These are phyloP conservation scores for Anagyrus pseudococci DNA, from an alignment of 2,888 invertebrate genomes.

Conservation along the genomic window DNA sequence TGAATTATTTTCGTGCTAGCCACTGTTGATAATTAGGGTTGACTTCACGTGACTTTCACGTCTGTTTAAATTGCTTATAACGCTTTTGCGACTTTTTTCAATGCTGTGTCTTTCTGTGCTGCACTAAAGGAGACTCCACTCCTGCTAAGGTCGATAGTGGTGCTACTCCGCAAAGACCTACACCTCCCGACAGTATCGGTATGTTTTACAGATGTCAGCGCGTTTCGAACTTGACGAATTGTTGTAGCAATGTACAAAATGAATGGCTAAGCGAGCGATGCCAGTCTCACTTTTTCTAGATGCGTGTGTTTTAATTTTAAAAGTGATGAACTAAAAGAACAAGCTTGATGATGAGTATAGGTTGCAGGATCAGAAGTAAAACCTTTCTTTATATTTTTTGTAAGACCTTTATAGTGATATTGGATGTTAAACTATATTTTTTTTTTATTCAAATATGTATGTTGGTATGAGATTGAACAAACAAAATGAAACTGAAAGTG, in stretches of 20 bases:
- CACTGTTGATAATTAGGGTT: slow-evolving; percentile 22
- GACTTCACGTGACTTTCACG: slow-evolving; percentile 9
- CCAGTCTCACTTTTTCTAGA: not conserved
- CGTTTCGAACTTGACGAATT: slow-evolving; percentile 17
- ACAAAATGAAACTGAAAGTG: too few relatives aligned
- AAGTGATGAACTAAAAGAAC: not conserved
- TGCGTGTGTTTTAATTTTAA: not conserved
- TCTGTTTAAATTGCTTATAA: slow-evolving; percentile 33
- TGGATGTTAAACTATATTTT: not conserved
- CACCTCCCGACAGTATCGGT: slow-evolving; percentile 60
- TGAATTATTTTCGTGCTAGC: not conserved
- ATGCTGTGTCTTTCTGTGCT: slow-evolving; percentile 50
- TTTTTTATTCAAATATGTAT: slow-evolving; percentile 1
- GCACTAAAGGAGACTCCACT: slow-evolving; percentile 55
- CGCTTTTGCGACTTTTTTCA: slow-evolving; percentile 39
- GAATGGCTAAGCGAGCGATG: slow-evolving; percentile 43
- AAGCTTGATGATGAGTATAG: not conserved
- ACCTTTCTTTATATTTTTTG: not conserved
- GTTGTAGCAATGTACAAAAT: slow-evolving; percentile 15
- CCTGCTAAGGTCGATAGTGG: slow-evolving; percentile 50
- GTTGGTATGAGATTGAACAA: not conserved
- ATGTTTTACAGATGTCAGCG: slow-evolving; percentile 45
- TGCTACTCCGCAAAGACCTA: slow-evolving; percentile 58
- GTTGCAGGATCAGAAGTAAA: not conserved
- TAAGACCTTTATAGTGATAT: not conserved